Base-by-base conservation (phyloP, 2,113 vertebrate genomes). In the Malurus elegans region DNA sequence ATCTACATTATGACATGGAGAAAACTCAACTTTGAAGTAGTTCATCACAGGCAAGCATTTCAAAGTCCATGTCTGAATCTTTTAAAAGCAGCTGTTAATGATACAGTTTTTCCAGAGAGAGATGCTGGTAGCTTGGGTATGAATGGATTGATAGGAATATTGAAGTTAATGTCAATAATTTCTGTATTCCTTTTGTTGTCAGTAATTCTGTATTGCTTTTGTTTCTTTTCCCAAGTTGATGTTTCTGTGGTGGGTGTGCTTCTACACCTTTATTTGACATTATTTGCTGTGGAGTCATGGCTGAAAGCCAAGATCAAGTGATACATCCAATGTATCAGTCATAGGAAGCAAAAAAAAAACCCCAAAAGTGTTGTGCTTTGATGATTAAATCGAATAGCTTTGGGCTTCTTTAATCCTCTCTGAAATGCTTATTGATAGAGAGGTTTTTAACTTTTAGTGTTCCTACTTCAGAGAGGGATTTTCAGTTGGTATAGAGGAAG, bases 301-400 rank as follows among this genome's bases (percentile, higher is more conserved):
- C 81, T 94, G 81, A 91, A 92, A 75, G 78, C 34, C 47, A 57
- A 53, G 81, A 93, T 95, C 93, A 91, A 92, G 81, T 92, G 89
- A 92, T 89, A 13, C 15, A 60, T 83, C 60, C 0, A 0, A 57
- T 75, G 73, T 61, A 73, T 79, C 78, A 61, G 70, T 65, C 57
- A 65, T 13, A 86, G 70, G 66, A 94, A 87, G 57, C 20, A 50
- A 65, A 79, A 89, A 62, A 36, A 53, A 6, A 51, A 57, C 36
- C 36, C 44, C 65, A 71, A 13, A 53, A 38, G 8, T 78, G 26
- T 54, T 95, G 56, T 92, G 82, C 86, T 95, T 95, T 96, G 92
- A 75, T 92, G 90, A 79, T 86, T 78, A 57, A 74, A 5, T 69
- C 2, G 4, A 74, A 81, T 78, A 81, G 72, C 76, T 94, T 79